phyloP scores from a whole-genome alignment of 2,113 vertebrate species.

The Echinops telfairi region DNA sequence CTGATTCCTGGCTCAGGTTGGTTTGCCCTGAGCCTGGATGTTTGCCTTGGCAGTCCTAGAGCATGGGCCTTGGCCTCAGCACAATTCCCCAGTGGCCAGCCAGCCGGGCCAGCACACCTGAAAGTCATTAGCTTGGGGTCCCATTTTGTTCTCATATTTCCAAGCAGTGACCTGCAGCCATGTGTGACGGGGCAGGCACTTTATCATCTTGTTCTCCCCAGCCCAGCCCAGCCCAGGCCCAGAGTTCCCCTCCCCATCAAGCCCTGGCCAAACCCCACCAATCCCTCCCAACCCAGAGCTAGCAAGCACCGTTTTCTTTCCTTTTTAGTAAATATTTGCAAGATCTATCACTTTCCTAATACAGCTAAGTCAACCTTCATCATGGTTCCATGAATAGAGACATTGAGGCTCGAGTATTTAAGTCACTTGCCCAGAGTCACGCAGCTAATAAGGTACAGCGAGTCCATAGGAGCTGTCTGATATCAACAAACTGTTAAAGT shows the following conservation, averaged over 20 bases:
- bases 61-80: slow-evolving; percentile 73
- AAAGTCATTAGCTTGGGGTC: slow-evolving; percentile 85
- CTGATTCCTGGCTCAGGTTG: slow-evolving; percentile 74
- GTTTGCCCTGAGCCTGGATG: slow-evolving; percentile 74
- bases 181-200: slow-evolving; percentile 82
- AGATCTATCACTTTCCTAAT: slow-evolving; percentile 61
- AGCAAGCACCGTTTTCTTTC: slow-evolving; percentile 57
- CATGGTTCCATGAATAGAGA: slow-evolving; percentile 35
- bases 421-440: slow-evolving; percentile 28
- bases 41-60: slow-evolving; percentile 85
- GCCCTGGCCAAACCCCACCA: slow-evolving; percentile 62
- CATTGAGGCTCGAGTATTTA: not conserved
- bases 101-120: slow-evolving; percentile 83
- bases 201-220: slow-evolving; percentile 80
- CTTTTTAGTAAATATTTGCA: slow-evolving; percentile 60
- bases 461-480: not conserved
- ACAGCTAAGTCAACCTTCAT: slow-evolving; percentile 20
- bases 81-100: slow-evolving; percentile 72
- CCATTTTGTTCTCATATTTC: slow-evolving; percentile 85
- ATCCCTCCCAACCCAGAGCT: slow-evolving; percentile 29
- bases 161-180: slow-evolving; percentile 85
- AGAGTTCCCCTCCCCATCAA: slow-evolving; percentile 55
- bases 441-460: not conserved
- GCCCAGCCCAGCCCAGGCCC: not conserved
- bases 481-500: not conserved